Evolutionary conservation across 1,140 invertebrate species (phyloP).

Genomic region (Aphis gossypii): DNA sequence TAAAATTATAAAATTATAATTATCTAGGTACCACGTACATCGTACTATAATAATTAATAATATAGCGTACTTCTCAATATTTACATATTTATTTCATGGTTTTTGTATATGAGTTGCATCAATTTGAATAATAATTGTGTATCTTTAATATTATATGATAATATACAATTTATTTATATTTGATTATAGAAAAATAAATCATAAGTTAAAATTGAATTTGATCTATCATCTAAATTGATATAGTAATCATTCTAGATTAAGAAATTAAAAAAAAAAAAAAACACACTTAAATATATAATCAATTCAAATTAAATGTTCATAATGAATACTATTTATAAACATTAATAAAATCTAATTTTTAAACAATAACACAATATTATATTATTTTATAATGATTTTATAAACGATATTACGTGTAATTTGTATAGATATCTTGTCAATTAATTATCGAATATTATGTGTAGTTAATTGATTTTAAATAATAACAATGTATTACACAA

Average conservation of each 20-base stretch:
- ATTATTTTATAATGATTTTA: not conserved
- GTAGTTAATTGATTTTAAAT: not conserved
- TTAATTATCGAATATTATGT: not conserved
- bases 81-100: not conserved
- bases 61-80: not conserved
- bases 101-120: not conserved
- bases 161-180: not conserved
- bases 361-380: not conserved
- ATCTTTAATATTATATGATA: too few species aligned
- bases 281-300: not conserved
- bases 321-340: not conserved
- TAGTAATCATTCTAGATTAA: not conserved
- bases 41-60: not conserved
- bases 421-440: not conserved
- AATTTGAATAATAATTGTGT: not conserved
- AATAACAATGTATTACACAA: not conserved
- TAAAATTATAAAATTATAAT: not conserved
- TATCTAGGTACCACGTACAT: not conserved
- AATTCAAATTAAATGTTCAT: not conserved
- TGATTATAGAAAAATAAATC: not conserved
- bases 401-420: not conserved
- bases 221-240: not conserved
- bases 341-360: not conserved
- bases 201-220: too few species aligned
- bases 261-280: not conserved